These are phyloP conservation scores for Athene cunicularia DNA, from an alignment of 2,113 vertebrate species.

Conservation along the genomic window DNA sequence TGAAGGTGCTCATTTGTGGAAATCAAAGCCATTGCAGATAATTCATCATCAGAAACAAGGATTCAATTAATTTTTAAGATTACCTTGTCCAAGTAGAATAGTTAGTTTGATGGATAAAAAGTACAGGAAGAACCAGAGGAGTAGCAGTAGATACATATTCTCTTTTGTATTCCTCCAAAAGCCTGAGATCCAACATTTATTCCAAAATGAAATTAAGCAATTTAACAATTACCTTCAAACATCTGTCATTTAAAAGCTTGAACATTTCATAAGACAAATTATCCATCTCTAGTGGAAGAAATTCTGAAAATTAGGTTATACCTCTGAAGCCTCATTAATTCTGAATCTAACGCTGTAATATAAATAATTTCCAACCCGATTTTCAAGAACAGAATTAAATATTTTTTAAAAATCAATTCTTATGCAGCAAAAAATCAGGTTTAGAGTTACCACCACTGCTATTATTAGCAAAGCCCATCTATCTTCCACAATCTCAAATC, in stretches of 20 bases:
- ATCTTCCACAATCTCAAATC: slow-evolving; percentile 35
- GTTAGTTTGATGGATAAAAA: neutral
- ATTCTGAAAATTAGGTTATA: slow-evolving; percentile 44
- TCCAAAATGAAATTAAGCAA: slow-evolving; percentile 14
- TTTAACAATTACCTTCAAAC: slow-evolving; percentile 29
- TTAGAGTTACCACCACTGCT: neutral
- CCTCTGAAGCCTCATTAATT: slow-evolving; percentile 61
- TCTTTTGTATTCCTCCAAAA: neutral
- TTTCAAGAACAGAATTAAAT: slow-evolving; percentile 45
- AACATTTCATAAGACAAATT: slow-evolving; percentile 52
- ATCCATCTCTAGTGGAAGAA: slow-evolving; percentile 27
- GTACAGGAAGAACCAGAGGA: neutral
- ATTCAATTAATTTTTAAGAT: neutral
- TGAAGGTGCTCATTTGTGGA: neutral
- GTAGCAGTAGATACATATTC: neutral
- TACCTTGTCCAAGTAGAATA: neutral
- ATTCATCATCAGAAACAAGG: neutral
- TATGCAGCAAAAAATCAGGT: neutral
- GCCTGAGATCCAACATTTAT: neutral
- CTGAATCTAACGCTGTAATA: neutral
- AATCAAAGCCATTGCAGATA: neutral
- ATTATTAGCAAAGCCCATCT: neutral
- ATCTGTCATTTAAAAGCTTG: slow-evolving; percentile 40
- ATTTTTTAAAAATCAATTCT: slow-evolving; percentile 12
- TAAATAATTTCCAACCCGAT: slow-evolving; percentile 44